phyloP scores from a whole-genome alignment of 2,888 invertebrate species.

The Tenthredo notha region DNA sequence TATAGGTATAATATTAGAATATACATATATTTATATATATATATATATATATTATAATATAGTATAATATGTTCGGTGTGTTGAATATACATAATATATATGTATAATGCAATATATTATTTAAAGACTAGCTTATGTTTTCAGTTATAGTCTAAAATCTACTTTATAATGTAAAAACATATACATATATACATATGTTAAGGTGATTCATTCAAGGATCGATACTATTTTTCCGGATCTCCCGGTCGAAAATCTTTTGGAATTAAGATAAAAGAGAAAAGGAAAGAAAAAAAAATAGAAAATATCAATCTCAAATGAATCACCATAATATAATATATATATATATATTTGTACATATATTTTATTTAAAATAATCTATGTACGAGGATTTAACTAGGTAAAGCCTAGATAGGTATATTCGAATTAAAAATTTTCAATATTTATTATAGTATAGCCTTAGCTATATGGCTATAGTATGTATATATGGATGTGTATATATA shows the following conservation, averaged over 20 bases:
- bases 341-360: not conserved
- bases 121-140: conserved; percentile 33
- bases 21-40: too few species aligned
- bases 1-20: not conserved
- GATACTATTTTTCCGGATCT: too few species aligned
- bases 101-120: conserved; percentile 9
- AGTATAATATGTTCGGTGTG: not conserved
- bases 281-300: too few species aligned
- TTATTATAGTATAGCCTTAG: not conserved
- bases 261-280: too few species aligned
- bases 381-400: not conserved
- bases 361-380: not conserved
- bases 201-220: too few species aligned
- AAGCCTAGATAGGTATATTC: not conserved
- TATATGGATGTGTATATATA: too few species aligned
- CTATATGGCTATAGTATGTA: not conserved
- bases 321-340: not conserved
- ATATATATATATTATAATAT: too few species aligned
- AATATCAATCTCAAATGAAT: too few species aligned
- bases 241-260: too few species aligned
- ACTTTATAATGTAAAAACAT: not conserved
- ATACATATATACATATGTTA: not conserved
- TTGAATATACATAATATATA: not conserved
- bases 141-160: conserved; percentile 2
- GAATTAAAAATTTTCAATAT: not conserved